Percentiles rank a stretch among this genome's conserved stretches.
Conservation (phyloP, 2,113 vertebrate genomes). For the Zapus hudsonius region DNA sequence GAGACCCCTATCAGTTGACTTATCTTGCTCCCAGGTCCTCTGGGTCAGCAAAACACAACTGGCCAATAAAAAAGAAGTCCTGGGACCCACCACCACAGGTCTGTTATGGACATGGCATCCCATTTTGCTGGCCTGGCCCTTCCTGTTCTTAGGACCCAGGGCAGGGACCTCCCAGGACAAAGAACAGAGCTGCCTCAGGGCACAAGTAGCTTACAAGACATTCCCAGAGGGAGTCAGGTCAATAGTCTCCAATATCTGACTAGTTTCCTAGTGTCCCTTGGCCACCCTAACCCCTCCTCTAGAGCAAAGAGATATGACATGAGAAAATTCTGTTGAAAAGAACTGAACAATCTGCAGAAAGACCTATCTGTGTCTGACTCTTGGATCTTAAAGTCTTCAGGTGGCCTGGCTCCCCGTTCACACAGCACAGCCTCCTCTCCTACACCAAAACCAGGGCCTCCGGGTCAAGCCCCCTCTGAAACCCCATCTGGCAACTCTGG, state of each 20-base stretch:
- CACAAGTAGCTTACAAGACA: not conserved
- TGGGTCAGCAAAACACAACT: not conserved
- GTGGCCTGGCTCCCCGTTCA: not conserved
- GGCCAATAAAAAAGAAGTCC: not conserved
- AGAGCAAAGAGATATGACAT: not conserved
- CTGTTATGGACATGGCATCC: not conserved
- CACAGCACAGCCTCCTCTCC: not conserved
- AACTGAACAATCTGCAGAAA: not conserved
- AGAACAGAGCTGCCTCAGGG: not conserved
- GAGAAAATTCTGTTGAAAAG: not conserved
- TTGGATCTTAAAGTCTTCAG: not conserved
- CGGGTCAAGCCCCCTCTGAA: not conserved
- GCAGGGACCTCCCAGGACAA: not conserved
- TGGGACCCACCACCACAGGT: not conserved
- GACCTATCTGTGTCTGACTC: not conserved
- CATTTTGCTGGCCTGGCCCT: not conserved
- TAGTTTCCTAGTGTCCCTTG: not conserved
- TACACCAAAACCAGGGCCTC: not conserved
- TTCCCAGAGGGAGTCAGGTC: not conserved
- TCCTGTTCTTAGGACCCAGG: not conserved
- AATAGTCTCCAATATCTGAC: not conserved
- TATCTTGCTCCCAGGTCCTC: not conserved
- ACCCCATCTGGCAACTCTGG: not conserved
- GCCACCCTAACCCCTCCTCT: not conserved
- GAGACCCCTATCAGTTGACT: not conserved